Conservation (phyloP, 2,888 invertebrate genomes). For the Rotaria socialis region DNA sequence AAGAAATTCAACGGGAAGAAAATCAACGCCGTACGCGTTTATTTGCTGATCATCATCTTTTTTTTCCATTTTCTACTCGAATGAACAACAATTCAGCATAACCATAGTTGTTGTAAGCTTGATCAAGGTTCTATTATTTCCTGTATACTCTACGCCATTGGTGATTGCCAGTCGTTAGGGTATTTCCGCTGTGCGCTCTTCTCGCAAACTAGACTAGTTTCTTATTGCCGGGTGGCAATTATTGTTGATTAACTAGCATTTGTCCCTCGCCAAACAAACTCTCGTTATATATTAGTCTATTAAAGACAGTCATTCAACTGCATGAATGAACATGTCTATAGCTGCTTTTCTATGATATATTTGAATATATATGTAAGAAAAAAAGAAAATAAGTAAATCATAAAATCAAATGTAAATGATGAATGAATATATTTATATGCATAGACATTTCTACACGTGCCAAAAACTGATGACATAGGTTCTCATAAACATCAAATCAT, state of each 20-base stretch:
- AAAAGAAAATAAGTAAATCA: not conserved
- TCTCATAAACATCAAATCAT: not conserved
- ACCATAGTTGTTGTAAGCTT: not conserved
- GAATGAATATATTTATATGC: not conserved
- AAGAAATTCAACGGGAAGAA: not conserved
- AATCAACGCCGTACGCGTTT: not conserved
- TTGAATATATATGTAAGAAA: not conserved
- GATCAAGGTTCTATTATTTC: constrained; percentile 18
- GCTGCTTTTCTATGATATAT: not conserved
- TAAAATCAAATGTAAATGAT: constrained; percentile 11
- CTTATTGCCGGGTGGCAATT: not conserved
- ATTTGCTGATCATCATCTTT: constrained; percentile 1
- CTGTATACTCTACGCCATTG: not conserved
- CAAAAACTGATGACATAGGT: not conserved
- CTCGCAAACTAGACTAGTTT: not conserved
- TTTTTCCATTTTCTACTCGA: constrained; percentile 10
- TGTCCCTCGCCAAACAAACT: not conserved
- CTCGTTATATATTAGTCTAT: not conserved
- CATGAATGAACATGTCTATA: not conserved
- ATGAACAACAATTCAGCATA: constrained; percentile 14
- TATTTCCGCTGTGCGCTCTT: constrained; percentile 20
- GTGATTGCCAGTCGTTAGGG: constrained; percentile 13
- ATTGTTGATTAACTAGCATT: constrained; percentile 2
- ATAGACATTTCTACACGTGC: not conserved
- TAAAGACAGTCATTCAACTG: not conserved